Evolutionary conservation across 2,888 invertebrate species (phyloP), one percentile per base, ranked within the genome.

Genomic region (Serrognathus titanus): DNA sequence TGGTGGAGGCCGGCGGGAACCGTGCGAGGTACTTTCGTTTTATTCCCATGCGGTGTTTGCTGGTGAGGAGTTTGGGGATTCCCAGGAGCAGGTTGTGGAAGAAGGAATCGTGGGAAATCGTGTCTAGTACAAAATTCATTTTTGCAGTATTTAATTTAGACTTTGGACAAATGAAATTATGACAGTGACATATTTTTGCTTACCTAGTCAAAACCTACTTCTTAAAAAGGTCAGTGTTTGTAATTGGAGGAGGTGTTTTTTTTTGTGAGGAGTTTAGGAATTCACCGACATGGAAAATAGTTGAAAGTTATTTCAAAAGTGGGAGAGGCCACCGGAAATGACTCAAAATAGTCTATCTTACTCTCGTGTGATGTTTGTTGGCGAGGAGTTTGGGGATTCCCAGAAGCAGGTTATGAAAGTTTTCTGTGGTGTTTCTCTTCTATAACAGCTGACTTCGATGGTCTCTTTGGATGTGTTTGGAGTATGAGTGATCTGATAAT

Each of bases 281-380:
- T 93, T 91, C 43, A 86, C 88, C 1, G 93, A 92, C 8, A 85
- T 79, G 72, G 92, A 94, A 72, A 92, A 94, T 68, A 88, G 87
- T 55, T 88, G 84, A 62, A 93, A 78, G 71, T 93, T 92, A 63
- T 88, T 87, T 0, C 93, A 91, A 49, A 94, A 76, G 52, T 31
- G 8, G 53, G 52, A n/a, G 50, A 24, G 9, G 56, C 39, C 6
- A 62, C 62, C 37, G 53, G 54, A 39, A 57, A 59, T 35, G 62
- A 59, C 13, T 53, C 55, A 13, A 66, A 39, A 45, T 55, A 57
- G 35, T 57, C 36, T 53, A 52, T 16, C 57, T 56, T 20, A 64
- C 40, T n/a, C 65, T 62, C n/a, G 51, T 46, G 10, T 57, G 52
- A 39, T 60, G 60, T 9, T 48, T 56, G 20, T 60, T 60, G 10